Evolutionary conservation across 2,888 invertebrate genomes (phyloP).

Genomic region (Boloria euphrosyne): DNA sequence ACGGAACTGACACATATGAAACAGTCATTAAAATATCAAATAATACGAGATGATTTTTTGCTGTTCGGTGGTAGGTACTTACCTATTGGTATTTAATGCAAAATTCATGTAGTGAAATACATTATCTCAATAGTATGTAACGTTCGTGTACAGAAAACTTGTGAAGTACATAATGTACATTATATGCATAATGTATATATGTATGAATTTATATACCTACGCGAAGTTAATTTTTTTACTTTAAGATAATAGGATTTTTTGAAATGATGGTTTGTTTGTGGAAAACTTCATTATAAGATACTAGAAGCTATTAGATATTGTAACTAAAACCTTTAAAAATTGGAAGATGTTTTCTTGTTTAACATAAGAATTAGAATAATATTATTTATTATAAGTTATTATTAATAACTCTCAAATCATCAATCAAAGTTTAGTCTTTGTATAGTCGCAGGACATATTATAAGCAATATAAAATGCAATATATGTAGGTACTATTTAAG

Average conservation of each 20-base stretch:
- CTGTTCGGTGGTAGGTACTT: constrained; percentile 28
- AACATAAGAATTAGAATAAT: neutral
- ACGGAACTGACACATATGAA: constrained; percentile 74
- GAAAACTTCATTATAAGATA: too few species aligned
- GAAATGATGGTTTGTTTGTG: constrained; percentile 8
- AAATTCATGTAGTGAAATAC: constrained; percentile 52
- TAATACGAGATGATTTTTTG: constrained; percentile 55
- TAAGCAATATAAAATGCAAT: too few species aligned
- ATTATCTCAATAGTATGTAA: constrained; percentile 43
- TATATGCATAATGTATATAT: constrained; percentile 38
- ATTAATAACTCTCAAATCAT: too few species aligned
- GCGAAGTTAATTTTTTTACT: constrained; percentile 66
- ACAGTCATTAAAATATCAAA: constrained; percentile 72
- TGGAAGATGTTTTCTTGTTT: neutral
- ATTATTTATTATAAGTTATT: too few species aligned
- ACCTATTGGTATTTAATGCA: constrained; percentile 36
- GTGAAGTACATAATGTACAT: neutral
- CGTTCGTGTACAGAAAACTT: constrained; percentile 28
- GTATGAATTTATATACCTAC: constrained; percentile 52
- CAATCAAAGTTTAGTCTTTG: too few species aligned
- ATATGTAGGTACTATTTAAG: too few species aligned
- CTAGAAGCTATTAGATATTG: too few species aligned
- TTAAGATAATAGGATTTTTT: constrained; percentile 58
- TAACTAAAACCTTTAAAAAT: too few species aligned
- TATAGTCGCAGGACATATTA: too few species aligned